phyloP scores from a whole-genome alignment of 1,140 invertebrate genomes.

The Bombus waltoni region DNA sequence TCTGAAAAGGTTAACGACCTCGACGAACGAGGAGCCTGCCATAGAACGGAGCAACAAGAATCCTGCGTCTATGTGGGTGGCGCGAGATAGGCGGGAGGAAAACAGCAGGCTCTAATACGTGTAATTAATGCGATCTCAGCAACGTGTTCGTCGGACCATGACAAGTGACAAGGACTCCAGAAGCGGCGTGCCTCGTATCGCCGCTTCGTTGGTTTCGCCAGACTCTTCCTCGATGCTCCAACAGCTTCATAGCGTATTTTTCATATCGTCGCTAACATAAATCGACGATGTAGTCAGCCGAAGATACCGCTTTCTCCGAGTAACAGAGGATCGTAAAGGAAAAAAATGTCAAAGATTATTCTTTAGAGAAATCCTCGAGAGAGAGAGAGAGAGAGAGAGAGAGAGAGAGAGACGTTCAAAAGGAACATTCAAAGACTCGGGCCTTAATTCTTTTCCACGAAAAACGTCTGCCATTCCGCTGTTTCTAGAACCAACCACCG shows the following conservation, averaged over 20 bases:
- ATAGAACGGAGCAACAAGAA: slow-evolving; percentile 10
- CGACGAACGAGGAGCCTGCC: neutral
- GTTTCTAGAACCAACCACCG: neutral
- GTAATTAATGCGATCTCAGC: slow-evolving; percentile 76
- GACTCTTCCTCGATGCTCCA: neutral
- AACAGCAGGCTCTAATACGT: slow-evolving; percentile 62
- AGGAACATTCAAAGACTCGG: neutral
- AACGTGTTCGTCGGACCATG: slow-evolving; percentile 63
- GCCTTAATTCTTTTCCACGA: neutral
- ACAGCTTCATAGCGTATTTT: slow-evolving; percentile 21
- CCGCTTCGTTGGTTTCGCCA: slow-evolving; percentile 63
- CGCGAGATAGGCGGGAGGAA: slow-evolving; percentile 9
- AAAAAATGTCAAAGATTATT: neutral
- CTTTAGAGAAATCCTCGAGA: neutral
- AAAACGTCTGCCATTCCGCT: neutral
- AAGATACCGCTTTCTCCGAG: neutral
- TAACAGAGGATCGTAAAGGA: neutral
- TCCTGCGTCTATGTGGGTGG: slow-evolving; percentile 52
- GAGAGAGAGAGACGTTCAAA: neutral
- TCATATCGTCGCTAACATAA: neutral
- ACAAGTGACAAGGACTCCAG: slow-evolving; percentile 62
- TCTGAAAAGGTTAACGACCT: neutral
- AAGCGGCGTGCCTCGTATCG: slow-evolving; percentile 58
- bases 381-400: too few relatives aligned
- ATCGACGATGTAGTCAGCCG: neutral